Conservation (phyloP, 1,140 invertebrate species). For the Rhynchophorus ferrugineus region DNA sequence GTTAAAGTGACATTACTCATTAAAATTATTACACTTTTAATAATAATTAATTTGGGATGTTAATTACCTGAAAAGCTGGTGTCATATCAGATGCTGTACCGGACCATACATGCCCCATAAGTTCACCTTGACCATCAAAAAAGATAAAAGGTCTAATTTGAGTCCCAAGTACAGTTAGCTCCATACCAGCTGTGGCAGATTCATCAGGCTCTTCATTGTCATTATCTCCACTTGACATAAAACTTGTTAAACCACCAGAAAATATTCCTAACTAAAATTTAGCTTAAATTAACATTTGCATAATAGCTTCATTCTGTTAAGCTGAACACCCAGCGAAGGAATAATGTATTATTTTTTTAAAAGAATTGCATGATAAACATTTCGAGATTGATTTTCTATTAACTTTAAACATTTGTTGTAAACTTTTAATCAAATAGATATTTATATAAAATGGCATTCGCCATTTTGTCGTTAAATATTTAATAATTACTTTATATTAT, state of each 20-base stretch:
- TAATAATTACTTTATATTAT: too few relatives aligned
- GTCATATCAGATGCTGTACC: constrained; percentile 75
- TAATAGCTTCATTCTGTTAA: neutral
- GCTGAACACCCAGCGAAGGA: too few relatives aligned
- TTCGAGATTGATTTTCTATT: too few relatives aligned
- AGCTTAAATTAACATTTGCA: neutral
- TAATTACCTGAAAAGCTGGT: constrained; percentile 64
- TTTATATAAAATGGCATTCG: too few relatives aligned
- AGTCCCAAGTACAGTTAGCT: constrained; percentile 69
- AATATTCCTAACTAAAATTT: constrained; percentile 59
- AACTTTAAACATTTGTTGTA: too few relatives aligned
- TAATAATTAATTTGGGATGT: neutral
- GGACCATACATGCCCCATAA: constrained; percentile 87
- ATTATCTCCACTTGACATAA: constrained; percentile 51
- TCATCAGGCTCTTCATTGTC: constrained; percentile 46
- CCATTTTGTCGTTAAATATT: too few relatives aligned
- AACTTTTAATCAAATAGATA: too few relatives aligned
- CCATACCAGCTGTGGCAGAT: constrained; percentile 74
- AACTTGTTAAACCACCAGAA: constrained; percentile 64
- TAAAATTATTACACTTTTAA: too few relatives aligned
- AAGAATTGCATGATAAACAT: too few relatives aligned
- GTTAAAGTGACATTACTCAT: too few relatives aligned
- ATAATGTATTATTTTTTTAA: too few relatives aligned
- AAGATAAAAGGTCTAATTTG: constrained; percentile 77
- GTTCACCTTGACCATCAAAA: constrained; percentile 73